phyloP scores from a whole-genome alignment of 2,888 invertebrate species.

The Fragum fragum region DNA sequence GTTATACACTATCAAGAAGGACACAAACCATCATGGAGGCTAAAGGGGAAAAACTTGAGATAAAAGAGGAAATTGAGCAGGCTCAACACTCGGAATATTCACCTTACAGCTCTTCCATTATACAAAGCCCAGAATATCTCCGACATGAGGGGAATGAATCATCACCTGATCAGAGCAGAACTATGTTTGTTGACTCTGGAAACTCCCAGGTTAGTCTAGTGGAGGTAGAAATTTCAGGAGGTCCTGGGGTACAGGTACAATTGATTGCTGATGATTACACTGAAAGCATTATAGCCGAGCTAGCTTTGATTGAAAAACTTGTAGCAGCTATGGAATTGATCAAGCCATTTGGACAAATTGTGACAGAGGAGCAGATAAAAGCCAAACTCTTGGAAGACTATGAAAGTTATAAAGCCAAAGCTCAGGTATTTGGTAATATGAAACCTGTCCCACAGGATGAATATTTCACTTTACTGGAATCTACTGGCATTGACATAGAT shows the following conservation, averaged over 20 bases:
- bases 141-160: slow-evolving; percentile 25
- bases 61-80: not conserved
- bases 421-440: slow-evolving; percentile 64
- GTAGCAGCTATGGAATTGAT: slow-evolving; percentile 59
- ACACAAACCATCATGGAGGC: slow-evolving; percentile 68
- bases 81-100: slow-evolving; percentile 4
- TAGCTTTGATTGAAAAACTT: slow-evolving; percentile 54
- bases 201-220: not conserved
- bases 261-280: slow-evolving; percentile 29
- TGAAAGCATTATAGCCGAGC: slow-evolving; percentile 36
- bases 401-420: slow-evolving; percentile 59
- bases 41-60: slow-evolving; percentile 45
- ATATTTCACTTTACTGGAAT: slow-evolving; percentile 60
- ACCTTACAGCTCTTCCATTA: not conserved
- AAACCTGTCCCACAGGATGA: slow-evolving; percentile 66
- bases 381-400: slow-evolving; percentile 57
- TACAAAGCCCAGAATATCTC: slow-evolving; percentile 22
- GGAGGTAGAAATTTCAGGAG: slow-evolving; percentile 24
- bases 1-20: slow-evolving; percentile 61
- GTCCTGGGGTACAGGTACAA: slow-evolving; percentile 33
- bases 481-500: slow-evolving; percentile 68
- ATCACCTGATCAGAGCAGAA: slow-evolving; percentile 4
- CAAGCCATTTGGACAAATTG: slow-evolving; percentile 62
- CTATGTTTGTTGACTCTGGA: not conserved
- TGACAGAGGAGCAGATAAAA: slow-evolving; percentile 62